Conservation (phyloP, 2,888 invertebrate species). For the Apocheima hispidaria region DNA sequence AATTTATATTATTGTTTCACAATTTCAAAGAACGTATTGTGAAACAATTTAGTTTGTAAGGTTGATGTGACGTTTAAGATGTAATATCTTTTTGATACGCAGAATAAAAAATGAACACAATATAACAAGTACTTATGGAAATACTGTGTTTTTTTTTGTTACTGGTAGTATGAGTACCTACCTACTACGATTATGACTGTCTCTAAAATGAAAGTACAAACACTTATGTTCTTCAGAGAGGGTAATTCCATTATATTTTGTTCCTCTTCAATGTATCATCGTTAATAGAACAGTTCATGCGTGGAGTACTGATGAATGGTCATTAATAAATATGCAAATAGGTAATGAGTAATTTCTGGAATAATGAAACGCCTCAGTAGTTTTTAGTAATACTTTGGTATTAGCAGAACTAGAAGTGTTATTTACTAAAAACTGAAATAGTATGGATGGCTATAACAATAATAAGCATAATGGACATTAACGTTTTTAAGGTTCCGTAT, state of each 20-base stretch:
- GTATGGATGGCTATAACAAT: too few relatives aligned
- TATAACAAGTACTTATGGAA: not conserved
- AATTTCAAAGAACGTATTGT: constrained; percentile 42
- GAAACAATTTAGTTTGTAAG: constrained; percentile 51
- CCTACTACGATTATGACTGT: not conserved
- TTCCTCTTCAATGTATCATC: constrained; percentile 68
- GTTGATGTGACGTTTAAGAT: constrained; percentile 34
- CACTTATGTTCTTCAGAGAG: constrained; percentile 3
- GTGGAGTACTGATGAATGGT: constrained; percentile 60
- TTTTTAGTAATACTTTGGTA: too few relatives aligned
- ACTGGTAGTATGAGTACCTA: not conserved
- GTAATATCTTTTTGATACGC: constrained; percentile 56
- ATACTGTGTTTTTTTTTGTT: constrained; percentile 34
- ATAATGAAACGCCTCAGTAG: constrained; percentile 19
- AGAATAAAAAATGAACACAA: constrained; percentile 46
- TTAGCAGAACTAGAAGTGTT: too few relatives aligned
- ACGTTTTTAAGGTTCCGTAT: too few relatives aligned
- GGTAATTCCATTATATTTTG: constrained; percentile 43
- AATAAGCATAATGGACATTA: too few relatives aligned
- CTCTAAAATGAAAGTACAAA: not conserved
- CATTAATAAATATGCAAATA: constrained; percentile 52
- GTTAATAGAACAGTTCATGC: constrained; percentile 61
- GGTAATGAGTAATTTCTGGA: constrained; percentile 25
- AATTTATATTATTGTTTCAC: constrained; percentile 46
- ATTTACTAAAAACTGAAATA: too few relatives aligned